Percentiles rank a stretch among this genome's conserved stretches.
These are phyloP conservation scores for Laterallus jamaicensis DNA, from an alignment of 2,113 vertebrate species.

Conservation along the genomic window DNA sequence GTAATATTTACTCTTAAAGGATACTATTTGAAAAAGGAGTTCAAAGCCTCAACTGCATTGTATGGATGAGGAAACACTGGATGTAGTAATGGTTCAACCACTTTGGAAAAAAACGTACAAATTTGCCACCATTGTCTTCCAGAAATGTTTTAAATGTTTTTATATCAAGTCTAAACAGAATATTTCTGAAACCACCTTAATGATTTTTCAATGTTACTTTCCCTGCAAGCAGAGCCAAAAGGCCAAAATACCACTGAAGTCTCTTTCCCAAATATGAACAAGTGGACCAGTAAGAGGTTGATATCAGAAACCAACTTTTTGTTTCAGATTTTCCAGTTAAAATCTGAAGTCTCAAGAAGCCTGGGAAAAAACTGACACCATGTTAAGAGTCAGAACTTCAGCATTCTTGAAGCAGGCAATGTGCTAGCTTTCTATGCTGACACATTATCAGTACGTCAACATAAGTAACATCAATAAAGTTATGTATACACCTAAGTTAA, in stretches of 20 bases:
- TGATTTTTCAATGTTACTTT: constrained; percentile 46
- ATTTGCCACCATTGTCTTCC: constrained; percentile 25
- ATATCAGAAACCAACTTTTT: neutral
- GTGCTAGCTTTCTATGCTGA: neutral
- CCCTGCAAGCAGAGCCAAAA: constrained; percentile 8
- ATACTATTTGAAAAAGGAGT: neutral
- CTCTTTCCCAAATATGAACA: neutral
- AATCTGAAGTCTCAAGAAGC: neutral
- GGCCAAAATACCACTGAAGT: neutral
- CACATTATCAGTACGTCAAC: neutral
- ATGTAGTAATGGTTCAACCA: neutral
- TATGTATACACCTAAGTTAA: neutral
- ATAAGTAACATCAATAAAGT: neutral
- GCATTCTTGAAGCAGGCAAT: neutral
- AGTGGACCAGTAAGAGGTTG: neutral
- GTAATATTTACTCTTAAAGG: neutral
- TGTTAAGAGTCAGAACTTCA: neutral
- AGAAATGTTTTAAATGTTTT: constrained; percentile 39
- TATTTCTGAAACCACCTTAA: constrained; percentile 24
- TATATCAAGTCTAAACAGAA: constrained; percentile 5
- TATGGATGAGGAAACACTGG: neutral
- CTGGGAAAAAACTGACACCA: neutral
- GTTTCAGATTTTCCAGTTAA: neutral
- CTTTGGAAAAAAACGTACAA: neutral
- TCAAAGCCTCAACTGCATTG: neutral